Evolutionary conservation across 2,797 vertebrate species (phyloP).

Genomic region (Nasua narica): DNA sequence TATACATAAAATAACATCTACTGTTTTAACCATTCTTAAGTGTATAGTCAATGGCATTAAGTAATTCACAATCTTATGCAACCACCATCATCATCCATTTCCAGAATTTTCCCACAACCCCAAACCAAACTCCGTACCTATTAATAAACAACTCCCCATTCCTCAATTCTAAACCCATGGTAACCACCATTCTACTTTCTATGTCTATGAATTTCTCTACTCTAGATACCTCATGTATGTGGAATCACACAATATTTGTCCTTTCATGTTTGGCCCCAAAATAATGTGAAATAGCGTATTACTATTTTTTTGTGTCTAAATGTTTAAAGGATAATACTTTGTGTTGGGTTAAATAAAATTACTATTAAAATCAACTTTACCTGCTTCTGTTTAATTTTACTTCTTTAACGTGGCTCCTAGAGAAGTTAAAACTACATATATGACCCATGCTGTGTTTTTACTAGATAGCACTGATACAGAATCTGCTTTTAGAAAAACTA

Average conservation of each 20-base stretch:
- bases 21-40: background rate
- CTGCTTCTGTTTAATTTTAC: background rate
- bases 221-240: background rate
- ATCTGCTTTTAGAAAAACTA: background rate
- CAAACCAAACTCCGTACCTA: background rate
- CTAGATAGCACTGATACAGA: background rate
- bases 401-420: background rate
- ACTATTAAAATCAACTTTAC: background rate
- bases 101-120: background rate
- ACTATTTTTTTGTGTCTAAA: background rate
- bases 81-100: background rate
- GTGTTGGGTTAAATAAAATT: background rate
- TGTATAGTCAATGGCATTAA: background rate
- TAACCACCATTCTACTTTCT: background rate
- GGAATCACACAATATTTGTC: background rate
- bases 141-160: background rate
- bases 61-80: background rate
- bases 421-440: background rate
- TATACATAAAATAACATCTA: background rate
- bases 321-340: background rate
- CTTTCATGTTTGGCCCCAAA: background rate
- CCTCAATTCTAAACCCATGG: background rate
- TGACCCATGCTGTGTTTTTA: background rate
- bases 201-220: background rate
- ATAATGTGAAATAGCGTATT: background rate